These are phyloP conservation scores for Parasteatoda lunata DNA, from an alignment of 2,888 invertebrate genomes.

Conservation along the genomic window DNA sequence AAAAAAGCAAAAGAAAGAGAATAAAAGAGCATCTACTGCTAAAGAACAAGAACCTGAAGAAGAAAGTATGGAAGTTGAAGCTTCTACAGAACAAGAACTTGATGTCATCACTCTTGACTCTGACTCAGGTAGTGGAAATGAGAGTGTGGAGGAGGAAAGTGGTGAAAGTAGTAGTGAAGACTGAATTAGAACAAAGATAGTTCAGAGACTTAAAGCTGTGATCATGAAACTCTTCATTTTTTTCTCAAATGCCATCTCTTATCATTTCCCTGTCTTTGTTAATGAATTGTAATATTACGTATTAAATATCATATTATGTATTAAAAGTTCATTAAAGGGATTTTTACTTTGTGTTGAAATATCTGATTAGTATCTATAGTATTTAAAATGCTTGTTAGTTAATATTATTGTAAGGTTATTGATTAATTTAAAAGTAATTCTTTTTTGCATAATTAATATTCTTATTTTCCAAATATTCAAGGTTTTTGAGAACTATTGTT, in stretches of 20 bases:
- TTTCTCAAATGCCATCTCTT: background rate
- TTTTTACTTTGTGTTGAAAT: background rate
- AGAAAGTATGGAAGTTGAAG: slow-evolving; percentile 33
- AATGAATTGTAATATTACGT: background rate
- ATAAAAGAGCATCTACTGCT: slow-evolving; percentile 30
- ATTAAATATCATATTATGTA: background rate
- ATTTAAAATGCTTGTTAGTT: too few species aligned
- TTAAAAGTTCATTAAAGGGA: background rate
- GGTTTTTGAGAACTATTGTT: too few species aligned
- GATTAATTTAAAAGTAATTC: too few species aligned
- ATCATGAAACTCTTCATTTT: background rate
- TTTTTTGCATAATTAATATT: too few species aligned
- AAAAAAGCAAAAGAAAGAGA: slow-evolving; percentile 60
- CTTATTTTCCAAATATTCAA: too few species aligned
- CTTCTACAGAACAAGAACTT: background rate
- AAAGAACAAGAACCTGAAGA: slow-evolving; percentile 20
- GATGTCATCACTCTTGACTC: slow-evolving; percentile 37
- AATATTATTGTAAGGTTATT: too few species aligned
- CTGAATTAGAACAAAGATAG: too few species aligned
- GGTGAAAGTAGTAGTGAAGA: slow-evolving; percentile 20
- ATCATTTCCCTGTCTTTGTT: background rate
- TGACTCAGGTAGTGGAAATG: slow-evolving; percentile 42
- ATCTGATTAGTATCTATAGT: too few species aligned
- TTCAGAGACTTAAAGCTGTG: too few species aligned
- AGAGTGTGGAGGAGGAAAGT: background rate